Conservation (phyloP, 2,113 vertebrate species). For the Microcebus griseorufus region DNA sequence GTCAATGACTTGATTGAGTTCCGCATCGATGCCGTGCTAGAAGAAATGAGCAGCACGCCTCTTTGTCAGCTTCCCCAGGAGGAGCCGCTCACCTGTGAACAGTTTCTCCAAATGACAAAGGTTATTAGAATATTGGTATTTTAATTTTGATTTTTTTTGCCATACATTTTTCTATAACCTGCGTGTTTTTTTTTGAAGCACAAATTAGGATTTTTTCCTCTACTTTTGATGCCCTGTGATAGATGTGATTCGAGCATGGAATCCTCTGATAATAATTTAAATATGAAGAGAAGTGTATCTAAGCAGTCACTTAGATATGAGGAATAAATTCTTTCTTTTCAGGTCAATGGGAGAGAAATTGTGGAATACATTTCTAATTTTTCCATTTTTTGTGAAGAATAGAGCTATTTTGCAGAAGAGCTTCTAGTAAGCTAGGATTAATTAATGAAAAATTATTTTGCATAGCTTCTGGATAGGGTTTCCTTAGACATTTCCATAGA, state of each 20-base stretch:
- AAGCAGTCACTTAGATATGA: neutral
- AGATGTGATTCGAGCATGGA: neutral
- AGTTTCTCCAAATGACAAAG: constrained; percentile 91
- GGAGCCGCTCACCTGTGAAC: constrained; percentile 91
- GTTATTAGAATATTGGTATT: constrained; percentile 83
- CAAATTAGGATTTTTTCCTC: neutral
- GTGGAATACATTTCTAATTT: neutral
- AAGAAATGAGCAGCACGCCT: constrained; percentile 88
- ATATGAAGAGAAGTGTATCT: neutral
- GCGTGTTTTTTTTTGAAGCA: neutral
- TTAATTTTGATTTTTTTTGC: neutral
- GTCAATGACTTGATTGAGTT: constrained; percentile 93
- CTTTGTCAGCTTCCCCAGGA: constrained; percentile 92
- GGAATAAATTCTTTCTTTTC: neutral
- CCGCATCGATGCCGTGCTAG: constrained; percentile 90
- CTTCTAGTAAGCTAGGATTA: neutral
- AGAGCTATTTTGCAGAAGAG: neutral
- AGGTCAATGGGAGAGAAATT: neutral
- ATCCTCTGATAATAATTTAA: neutral
- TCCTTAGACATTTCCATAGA: neutral
- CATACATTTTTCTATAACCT: constrained; percentile 21
- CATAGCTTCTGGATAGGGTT: neutral
- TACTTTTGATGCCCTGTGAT: neutral
- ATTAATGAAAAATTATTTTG: neutral
- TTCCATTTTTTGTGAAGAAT: neutral